Conservation (phyloP, 2,113 vertebrate genomes). For the Melanotaenia duboulayi region DNA sequence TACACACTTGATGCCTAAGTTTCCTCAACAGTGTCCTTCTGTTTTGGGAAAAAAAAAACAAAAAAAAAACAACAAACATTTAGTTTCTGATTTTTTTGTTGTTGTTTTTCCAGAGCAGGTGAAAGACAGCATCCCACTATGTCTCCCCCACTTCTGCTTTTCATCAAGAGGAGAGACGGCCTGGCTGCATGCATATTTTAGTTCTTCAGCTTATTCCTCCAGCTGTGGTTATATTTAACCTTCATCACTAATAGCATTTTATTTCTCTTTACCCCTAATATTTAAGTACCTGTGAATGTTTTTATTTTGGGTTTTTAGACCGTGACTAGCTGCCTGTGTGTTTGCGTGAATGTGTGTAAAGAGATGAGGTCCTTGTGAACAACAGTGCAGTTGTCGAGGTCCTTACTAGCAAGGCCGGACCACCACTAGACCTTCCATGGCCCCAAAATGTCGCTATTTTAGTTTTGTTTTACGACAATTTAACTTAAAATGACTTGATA, state of each 20-base stretch:
- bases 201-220: conserved; percentile 51
- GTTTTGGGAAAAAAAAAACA: conserved; percentile 52
- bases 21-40: conserved; percentile 30
- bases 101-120: conserved; percentile 57
- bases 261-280: conserved; percentile 77
- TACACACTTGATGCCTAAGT: conserved; percentile 24
- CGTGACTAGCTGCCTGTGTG: conserved; percentile 37
- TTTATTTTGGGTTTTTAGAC: conserved; percentile 56
- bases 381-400: conserved; percentile 18
- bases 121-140: conserved; percentile 19
- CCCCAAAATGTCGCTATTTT: conserved; percentile 14
- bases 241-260: conserved; percentile 76
- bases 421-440: background rate
- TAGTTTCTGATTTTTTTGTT: background rate
- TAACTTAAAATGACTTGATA: background rate
- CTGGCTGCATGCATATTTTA: conserved; percentile 70
- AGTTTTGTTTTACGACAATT: conserved; percentile 22
- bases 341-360: conserved; percentile 26
- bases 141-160: conserved; percentile 14
- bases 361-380: conserved; percentile 34
- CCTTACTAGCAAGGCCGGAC: conserved; percentile 17
- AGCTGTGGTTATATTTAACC: conserved; percentile 71
- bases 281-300: conserved; percentile 79
- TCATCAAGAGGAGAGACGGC: conserved; percentile 54
- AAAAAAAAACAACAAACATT: no score